Evolutionary conservation across 2,888 invertebrate species (phyloP).

Genomic region (Brenthis daphne): DNA sequence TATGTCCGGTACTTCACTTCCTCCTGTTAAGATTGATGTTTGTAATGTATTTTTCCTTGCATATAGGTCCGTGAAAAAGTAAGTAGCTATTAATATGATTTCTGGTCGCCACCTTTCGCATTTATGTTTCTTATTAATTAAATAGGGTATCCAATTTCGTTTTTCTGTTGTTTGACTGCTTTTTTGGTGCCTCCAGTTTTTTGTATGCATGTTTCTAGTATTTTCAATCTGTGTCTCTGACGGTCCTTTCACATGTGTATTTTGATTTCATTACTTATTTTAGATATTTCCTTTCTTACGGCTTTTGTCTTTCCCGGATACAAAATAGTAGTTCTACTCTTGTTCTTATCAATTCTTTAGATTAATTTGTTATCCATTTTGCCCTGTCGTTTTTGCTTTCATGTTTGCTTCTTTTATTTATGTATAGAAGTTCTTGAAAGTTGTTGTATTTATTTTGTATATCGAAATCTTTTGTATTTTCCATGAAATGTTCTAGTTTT

Average conservation of each 20-base stretch:
- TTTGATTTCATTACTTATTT: neutral
- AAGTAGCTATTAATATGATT: no score
- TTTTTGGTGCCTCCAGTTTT: conserved; percentile 5
- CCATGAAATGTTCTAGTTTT: neutral
- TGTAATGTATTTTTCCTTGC: no score
- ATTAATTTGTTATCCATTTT: neutral
- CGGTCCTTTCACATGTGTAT: neutral
- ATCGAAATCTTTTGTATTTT: neutral
- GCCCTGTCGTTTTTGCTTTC: neutral
- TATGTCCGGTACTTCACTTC: no score
- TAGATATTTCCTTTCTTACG: neutral
- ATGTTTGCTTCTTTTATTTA: neutral
- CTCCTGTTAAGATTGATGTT: no score
- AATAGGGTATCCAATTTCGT: no score
- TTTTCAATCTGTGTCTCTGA: neutral
- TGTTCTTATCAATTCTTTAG: neutral
- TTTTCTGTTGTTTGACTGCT: neutral
- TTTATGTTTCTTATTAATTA: no score
- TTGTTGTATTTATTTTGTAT: neutral
- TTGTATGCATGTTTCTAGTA: neutral
- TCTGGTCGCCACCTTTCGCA: no score
- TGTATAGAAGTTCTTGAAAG: neutral
- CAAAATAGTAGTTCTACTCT: neutral
- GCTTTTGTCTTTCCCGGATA: neutral
- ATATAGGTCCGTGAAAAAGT: no score